These are phyloP conservation scores for Urechis unicinctus DNA, from an alignment of 2,888 invertebrate genomes.

Conservation along the genomic window DNA sequence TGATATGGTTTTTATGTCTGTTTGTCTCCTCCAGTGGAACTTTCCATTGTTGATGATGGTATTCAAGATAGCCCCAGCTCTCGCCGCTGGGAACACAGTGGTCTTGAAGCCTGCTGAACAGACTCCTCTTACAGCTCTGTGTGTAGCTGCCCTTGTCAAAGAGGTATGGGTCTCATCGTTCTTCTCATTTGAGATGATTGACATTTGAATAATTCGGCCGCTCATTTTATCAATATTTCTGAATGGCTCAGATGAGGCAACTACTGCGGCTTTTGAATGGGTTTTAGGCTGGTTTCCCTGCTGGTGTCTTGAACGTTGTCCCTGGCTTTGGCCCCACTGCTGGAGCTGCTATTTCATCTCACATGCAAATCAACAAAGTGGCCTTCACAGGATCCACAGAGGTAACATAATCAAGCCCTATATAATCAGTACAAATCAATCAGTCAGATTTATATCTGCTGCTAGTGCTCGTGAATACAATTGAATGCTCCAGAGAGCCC, in stretches of 20 bases:
- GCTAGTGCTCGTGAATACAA: too few species aligned
- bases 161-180: conserved; percentile 30
- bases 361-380: conserved; percentile 46
- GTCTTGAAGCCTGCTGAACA: conserved; percentile 50
- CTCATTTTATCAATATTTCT: too few species aligned
- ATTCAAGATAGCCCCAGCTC: conserved; percentile 45
- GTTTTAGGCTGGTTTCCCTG: conserved; percentile 41
- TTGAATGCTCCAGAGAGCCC: too few species aligned
- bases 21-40: conserved; percentile 45
- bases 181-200: not conserved
- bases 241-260: too few species aligned
- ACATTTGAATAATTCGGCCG: too few species aligned
- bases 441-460: too few species aligned
- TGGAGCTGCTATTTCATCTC: conserved; percentile 44
- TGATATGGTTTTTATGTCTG: too few species aligned
- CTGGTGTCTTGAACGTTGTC: conserved; percentile 47
- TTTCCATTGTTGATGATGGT: conserved; percentile 41
- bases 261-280: not conserved
- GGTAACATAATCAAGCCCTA: conserved; percentile 16
- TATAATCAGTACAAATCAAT: not conserved
- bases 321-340: conserved; percentile 50
- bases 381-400: conserved; percentile 46
- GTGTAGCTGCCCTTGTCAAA: conserved; percentile 37
- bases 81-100: conserved; percentile 47
- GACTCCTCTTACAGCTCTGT: conserved; percentile 47